These are phyloP conservation scores for Strix occidentalis DNA, from an alignment of 2,797 vertebrate genomes.

Conservation along the genomic window DNA sequence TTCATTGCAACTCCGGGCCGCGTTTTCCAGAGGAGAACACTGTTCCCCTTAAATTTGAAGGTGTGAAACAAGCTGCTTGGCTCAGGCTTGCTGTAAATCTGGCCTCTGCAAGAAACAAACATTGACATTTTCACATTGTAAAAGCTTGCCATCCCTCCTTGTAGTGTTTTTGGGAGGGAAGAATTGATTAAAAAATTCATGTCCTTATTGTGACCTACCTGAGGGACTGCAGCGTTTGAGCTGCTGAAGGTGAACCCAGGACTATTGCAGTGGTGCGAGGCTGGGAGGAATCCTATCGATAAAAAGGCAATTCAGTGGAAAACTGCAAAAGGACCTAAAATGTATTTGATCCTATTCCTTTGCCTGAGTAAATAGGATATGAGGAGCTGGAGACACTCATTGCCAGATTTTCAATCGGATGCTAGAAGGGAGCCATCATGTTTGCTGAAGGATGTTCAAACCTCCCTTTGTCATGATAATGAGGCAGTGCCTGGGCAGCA, in stretches of 20 bases:
- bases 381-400: not conserved
- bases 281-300: not conserved
- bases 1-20: not conserved
- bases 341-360: not conserved
- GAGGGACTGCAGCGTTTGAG: not conserved
- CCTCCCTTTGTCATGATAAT: constrained; percentile 48
- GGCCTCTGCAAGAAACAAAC: constrained; percentile 39
- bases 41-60: constrained; percentile 25
- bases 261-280: not conserved
- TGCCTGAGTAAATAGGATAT: not conserved
- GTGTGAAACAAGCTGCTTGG: constrained; percentile 60
- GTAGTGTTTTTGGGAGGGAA: not conserved
- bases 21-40: constrained; percentile 35
- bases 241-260: not conserved
- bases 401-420: not conserved
- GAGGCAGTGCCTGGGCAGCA: constrained; percentile 36
- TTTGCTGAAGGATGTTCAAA: constrained; percentile 17
- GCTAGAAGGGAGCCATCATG: not conserved
- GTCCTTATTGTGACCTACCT: not conserved
- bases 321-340: not conserved
- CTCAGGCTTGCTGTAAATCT: constrained; percentile 33
- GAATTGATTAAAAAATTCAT: not conserved
- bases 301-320: not conserved
- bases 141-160: not conserved
- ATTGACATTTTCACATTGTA: not conserved